Percentiles rank a stretch among this genome's conserved stretches.
Evolutionary conservation across 2,113 vertebrate genomes (phyloP).

Genomic region (Rhinoderma darwinii): DNA sequence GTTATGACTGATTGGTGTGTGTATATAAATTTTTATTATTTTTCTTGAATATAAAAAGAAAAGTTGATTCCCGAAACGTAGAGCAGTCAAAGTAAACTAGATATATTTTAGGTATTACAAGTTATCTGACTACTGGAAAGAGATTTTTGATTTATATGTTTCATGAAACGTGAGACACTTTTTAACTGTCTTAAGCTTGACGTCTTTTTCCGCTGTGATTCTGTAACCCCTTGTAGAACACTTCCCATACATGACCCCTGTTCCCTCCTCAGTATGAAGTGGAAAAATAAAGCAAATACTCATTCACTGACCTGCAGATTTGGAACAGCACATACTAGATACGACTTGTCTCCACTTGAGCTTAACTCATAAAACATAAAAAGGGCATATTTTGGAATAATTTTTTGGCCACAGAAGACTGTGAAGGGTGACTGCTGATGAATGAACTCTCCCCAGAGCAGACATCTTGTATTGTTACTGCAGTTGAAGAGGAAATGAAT

Average conservation of each 20-base stretch:
- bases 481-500: slow-evolving; percentile 27
- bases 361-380: neutral
- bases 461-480: slow-evolving; percentile 10
- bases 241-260: neutral
- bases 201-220: neutral
- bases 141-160: neutral
- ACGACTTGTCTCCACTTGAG: neutral
- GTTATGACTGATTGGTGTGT: too few species aligned
- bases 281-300: neutral
- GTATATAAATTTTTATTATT: too few species aligned
- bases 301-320: neutral
- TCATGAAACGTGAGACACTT: neutral
- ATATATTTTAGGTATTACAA: neutral
- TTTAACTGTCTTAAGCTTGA: neutral
- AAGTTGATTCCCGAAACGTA: neutral
- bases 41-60: too few species aligned
- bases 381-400: slow-evolving; percentile 7
- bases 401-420: neutral
- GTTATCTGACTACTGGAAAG: neutral
- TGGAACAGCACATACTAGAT: neutral
- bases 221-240: neutral
- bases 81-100: neutral
- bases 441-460: slow-evolving; percentile 32
- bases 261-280: neutral
- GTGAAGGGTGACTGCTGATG: neutral